Conservation (phyloP, 2,888 invertebrate genomes). For the Pandemis corylana region DNA sequence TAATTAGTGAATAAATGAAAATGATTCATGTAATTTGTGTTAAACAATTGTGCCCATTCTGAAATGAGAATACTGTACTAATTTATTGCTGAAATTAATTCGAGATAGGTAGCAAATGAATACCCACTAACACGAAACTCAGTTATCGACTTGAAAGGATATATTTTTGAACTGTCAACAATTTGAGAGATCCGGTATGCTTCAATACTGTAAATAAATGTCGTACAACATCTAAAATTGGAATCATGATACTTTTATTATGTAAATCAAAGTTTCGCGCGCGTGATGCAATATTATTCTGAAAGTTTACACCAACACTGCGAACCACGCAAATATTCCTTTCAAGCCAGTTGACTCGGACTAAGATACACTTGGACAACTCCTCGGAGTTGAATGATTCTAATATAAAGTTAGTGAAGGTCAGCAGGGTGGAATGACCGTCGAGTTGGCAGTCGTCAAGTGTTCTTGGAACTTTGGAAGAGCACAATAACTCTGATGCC, state of each 20-base stretch:
- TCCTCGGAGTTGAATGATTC: conserved; percentile 48
- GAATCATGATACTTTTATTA: not conserved
- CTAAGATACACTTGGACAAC: conserved; percentile 6
- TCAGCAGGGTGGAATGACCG: conserved; percentile 49
- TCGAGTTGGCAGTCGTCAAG: conserved; percentile 53
- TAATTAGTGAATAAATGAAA: conserved; percentile 16
- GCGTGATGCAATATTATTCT: not conserved
- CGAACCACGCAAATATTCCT: conserved; percentile 19
- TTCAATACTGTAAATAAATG: too few relatives aligned
- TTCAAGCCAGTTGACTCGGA: not conserved
- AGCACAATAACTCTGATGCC: conserved; percentile 45
- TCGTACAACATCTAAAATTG: not conserved
- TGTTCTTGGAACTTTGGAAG: conserved; percentile 54
- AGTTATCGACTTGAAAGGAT: too few relatives aligned
- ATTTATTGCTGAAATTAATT: not conserved
- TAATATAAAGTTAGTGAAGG: conserved; percentile 42
- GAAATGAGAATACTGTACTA: not conserved
- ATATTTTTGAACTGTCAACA: too few relatives aligned
- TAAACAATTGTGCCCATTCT: not conserved
- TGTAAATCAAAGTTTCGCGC: not conserved
- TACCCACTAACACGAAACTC: too few relatives aligned
- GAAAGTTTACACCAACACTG: not conserved
- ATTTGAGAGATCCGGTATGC: too few relatives aligned
- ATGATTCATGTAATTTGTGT: conserved; percentile 8
- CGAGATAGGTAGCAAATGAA: not conserved